A percentile compares a stretch with the other conserved stretches of the same genome.
phyloP scores from a whole-genome alignment of 2,113 vertebrate species.

The Sander vitreus region DNA sequence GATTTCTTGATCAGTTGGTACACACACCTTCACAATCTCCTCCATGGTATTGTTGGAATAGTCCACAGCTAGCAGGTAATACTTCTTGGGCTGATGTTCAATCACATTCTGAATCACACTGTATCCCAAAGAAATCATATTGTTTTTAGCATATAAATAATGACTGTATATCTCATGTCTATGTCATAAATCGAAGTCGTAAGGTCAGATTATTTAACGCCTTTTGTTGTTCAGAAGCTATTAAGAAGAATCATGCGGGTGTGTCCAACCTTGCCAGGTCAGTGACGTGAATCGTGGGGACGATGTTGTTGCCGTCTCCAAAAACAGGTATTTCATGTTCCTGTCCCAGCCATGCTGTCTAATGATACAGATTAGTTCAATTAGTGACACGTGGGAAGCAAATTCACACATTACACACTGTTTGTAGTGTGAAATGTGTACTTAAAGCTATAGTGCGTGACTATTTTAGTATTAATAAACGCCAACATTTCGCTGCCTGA shows the following conservation, averaged over 20 bases:
- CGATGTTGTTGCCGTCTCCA: constrained; percentile 88
- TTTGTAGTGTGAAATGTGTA: neutral
- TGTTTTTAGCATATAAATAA: neutral
- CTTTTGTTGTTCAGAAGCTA: neutral
- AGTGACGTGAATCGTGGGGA: constrained; percentile 91
- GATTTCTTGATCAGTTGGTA: neutral
- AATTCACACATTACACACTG: neutral
- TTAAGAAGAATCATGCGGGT: neutral
- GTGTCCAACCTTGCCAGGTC: constrained; percentile 90
- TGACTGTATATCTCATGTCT: neutral
- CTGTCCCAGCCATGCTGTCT: constrained; percentile 90
- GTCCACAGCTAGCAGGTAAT: constrained; percentile 92
- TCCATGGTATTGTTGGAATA: constrained; percentile 85
- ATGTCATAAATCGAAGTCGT: neutral
- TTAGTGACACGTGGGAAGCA: neutral
- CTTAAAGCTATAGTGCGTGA: too few relatives aligned
- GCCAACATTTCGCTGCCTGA: too few relatives aligned
- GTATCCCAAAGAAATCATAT: constrained; percentile 14
- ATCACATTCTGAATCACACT: constrained; percentile 92
- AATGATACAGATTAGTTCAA: constrained; percentile 7
- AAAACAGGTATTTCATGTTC: constrained; percentile 85
- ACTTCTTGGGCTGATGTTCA: constrained; percentile 82
- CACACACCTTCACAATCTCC: constrained; percentile 89
- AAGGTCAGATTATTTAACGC: neutral
- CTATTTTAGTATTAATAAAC: too few relatives aligned